Base-by-base conservation (phyloP, 2,888 invertebrate genomes). In the Oscheius myriophilus region DNA sequence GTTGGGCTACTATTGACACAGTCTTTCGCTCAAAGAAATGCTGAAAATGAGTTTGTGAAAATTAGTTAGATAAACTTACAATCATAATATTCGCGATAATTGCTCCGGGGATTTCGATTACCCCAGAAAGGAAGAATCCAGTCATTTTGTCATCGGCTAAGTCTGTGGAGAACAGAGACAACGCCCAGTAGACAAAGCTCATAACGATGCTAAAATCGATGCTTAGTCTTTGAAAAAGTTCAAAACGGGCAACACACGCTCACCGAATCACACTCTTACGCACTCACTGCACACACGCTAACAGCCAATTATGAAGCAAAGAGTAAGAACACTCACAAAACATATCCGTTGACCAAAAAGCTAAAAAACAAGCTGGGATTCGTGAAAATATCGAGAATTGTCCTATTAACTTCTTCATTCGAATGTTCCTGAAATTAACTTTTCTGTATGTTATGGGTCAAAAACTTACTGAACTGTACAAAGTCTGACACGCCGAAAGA, bases 41-140 rank as follows among this genome's bases (percentile, higher is more conserved):
- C 58, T 57, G 26, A 66, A 66, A 55, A 14, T 7, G 1, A 2
- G 33, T 53, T 53, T 33, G 23, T 16, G 12, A 14, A 53, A n/a
- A 11, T 3, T 11, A 25, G 26, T 23, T 16, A 14, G 25, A 16
- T 11, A 12, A 49, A 26, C 52, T 11, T 25, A 73, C 59, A 1
- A 82, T 62, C 41, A 78, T 63, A 53, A 71, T 25, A 2, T 75
- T 72, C 16, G 79, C 69, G 9, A 82, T 18, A 46, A 83, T 45
- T 4, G 81, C 84, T n/a, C 83, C 84, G 6, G 84, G 84, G 0
- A 84, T 64, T 67, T 84, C 84, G 12, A 85, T 80, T 7, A 81
- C 33, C 12, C 84, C 86, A 4, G 85, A 86, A 6, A 86, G 72
- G 67, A 86, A 85, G 69, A 82, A 86, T 21, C 86, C 86, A 14